Percentiles rank a stretch among this genome's conserved stretches.
Conservation (phyloP, 2,797 vertebrate genomes). For the Crossoptilon crossoptilon region DNA sequence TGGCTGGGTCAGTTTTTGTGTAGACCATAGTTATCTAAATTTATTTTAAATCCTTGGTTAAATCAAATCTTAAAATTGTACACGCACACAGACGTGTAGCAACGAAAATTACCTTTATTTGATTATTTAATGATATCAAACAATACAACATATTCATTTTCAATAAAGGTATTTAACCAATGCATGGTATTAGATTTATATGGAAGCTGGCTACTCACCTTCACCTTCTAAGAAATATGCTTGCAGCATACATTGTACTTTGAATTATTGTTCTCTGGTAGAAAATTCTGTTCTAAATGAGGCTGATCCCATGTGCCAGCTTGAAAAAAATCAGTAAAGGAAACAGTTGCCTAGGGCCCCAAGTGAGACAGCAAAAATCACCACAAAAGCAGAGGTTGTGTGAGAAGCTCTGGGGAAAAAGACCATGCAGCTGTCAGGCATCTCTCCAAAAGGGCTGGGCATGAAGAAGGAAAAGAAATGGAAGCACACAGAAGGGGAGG, state of each 20-base stretch:
- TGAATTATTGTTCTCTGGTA: background rate
- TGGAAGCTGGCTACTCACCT: background rate
- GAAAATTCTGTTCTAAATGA: background rate
- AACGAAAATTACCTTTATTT: background rate
- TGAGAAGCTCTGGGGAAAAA: background rate
- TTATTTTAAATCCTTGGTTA: constrained; percentile 22
- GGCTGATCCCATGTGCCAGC: background rate
- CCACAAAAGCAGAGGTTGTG: background rate
- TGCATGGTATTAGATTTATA: background rate
- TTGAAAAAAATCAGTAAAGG: background rate
- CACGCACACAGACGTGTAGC: background rate
- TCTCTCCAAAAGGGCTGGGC: constrained; percentile 13
- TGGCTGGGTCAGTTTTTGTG: constrained; percentile 33
- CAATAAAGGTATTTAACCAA: background rate
- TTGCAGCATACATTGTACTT: background rate
- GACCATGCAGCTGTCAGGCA: constrained; percentile 37
- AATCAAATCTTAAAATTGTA: background rate
- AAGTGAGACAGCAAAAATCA: background rate
- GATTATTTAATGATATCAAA: background rate
- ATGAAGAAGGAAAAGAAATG: background rate
- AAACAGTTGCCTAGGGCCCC: background rate
- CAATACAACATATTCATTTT: background rate
- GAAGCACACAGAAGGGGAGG: background rate
- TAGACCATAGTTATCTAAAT: background rate
- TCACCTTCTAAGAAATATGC: background rate